Evolutionary conservation across 2,888 invertebrate genomes (phyloP), one percentile per base, ranked within the genome.

Genomic region (Rhagium mordax): DNA sequence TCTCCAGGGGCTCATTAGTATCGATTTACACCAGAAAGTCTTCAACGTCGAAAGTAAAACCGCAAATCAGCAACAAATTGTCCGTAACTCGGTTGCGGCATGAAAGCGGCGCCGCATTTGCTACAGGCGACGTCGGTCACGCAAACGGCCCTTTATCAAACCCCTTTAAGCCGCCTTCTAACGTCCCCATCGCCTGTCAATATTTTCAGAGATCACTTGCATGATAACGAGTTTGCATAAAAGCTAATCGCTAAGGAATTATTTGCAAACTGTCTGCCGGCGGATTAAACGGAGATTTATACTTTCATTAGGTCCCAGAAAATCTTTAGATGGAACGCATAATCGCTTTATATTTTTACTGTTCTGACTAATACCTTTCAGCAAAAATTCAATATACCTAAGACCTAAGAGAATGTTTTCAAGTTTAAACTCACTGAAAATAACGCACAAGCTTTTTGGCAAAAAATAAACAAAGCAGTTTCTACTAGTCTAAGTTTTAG

Each of bases 221-320:
- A 27, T 27, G 55, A 41, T 41, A 41, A 41, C 41, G 41, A 41
- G 55, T 57, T 57, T 57, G 27, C 55, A 57, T 57, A 27, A 57
- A 57, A 57, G 55, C 24, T 57, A 24, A 57, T 57, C 55, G 55
- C 15, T 8, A 8, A 21, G 10, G 20, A 53, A 24, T 8, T 57
- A 27, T 57, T 57, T 57, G 55, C 55, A 24, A 57, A 15, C 55
- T 16, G 55, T 57, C 55, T 57, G 55, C 21, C 4, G 24, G 24
- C n/a, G 55, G 27, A 57, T 57, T 15, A 57, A 57, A 8, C 7
- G 55, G 13, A 27, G 27, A 57, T 57, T 57, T 24, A 20, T n/a
- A n/a, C 55, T 8, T 24, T 57, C 41, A 41, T 41, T n/a, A 10
- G n/a, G 13, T 41, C n/a, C 41, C n/a, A 41, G n/a, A 15, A 41